Percentiles rank a stretch among this genome's conserved stretches.
These are phyloP conservation scores for Elegia similella DNA, from an alignment of 2,888 invertebrate species.

Conservation along the genomic window DNA sequence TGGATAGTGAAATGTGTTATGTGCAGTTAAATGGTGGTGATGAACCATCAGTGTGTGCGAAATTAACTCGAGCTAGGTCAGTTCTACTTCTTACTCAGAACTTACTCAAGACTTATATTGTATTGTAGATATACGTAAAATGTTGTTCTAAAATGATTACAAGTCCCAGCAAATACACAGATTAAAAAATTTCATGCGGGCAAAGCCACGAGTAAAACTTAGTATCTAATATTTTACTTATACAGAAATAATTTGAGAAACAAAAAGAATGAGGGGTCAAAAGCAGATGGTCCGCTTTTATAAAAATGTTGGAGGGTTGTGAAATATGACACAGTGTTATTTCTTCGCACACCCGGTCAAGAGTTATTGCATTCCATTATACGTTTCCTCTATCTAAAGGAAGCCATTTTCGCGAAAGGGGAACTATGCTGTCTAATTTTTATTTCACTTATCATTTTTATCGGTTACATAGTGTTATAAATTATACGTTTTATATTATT, in stretches of 20 bases:
- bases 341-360: conserved; percentile 82
- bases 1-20: no score
- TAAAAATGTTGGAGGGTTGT: conserved; percentile 82
- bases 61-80: no score
- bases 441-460: conserved; percentile 66
- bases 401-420: conserved; percentile 79
- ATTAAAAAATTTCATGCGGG: no score
- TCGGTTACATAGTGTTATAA: conserved; percentile 36
- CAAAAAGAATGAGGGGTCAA: conserved; percentile 81
- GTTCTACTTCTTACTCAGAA: no score
- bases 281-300: conserved; percentile 81
- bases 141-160: no score
- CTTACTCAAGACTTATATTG: no score
- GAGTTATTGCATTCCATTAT: conserved; percentile 82
- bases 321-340: conserved; percentile 82
- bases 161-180: no score
- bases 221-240: conserved; percentile 63
- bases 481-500: no score
- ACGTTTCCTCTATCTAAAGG: conserved; percentile 80
- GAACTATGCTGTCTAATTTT: conserved; percentile 77
- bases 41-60: no score
- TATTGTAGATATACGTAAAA: no score
- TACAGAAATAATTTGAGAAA: conserved; percentile 77
- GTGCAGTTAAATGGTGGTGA: no score
- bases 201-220: no score